Conservation (phyloP, 2,113 vertebrate genomes). For the Oceanites oceanicus region DNA sequence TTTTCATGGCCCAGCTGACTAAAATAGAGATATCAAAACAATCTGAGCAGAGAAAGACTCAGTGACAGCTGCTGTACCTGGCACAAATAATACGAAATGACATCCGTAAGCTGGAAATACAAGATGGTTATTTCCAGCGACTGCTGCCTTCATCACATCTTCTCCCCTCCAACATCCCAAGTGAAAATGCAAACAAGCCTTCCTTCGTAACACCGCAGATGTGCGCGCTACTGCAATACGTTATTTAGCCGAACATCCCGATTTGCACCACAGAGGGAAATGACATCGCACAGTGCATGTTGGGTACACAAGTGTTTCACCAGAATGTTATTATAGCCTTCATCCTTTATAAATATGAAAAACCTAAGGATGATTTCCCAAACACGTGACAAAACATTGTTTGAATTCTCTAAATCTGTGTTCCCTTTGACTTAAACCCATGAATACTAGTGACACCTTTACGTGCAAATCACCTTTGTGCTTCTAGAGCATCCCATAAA, state of each 20-base stretch:
- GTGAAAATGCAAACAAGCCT: neutral
- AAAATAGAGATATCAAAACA: neutral
- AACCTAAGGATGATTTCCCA: neutral
- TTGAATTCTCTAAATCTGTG: neutral
- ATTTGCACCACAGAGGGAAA: neutral
- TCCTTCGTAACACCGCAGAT: accelerated
- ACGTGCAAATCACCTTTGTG: neutral
- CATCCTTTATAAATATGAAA: neutral
- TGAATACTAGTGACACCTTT: neutral
- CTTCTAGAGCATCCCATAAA: neutral
- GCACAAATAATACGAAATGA: neutral
- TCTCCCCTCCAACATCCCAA: neutral
- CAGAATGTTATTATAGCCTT: neutral
- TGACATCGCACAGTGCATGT: neutral
- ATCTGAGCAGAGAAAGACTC: neutral
- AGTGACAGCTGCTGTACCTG: neutral
- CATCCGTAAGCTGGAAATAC: neutral
- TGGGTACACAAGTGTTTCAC: accelerated
- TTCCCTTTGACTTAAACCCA: neutral
- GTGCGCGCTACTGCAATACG: accelerated
- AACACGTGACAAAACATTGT: neutral
- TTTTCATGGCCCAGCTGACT: neutral
- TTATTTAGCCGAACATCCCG: neutral
- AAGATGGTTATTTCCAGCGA: neutral
- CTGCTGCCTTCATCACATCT: neutral